Evolutionary conservation across 2,888 invertebrate genomes (phyloP), one percentile per base, ranked within the genome.

Genomic region (Tillus elongatus): DNA sequence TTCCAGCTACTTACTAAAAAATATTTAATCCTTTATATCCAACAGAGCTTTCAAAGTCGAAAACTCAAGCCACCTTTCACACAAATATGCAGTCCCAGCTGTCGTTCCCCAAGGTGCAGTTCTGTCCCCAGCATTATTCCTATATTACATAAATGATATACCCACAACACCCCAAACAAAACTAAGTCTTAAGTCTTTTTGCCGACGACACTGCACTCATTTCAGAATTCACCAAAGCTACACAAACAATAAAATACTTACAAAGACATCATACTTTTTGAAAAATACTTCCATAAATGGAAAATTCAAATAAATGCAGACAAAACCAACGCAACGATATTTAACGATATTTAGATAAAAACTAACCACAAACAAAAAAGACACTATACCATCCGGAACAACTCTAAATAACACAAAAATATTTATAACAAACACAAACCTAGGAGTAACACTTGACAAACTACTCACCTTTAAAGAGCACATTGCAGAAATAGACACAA

Each of bases 61-160:
- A 33, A 10, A 38, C 3, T 24, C 15, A 3, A 24, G 12, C 24
- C 8, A 9, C 4, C 1, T 16, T 8, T 38, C 40, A n/a, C 4
- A n/a, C 3, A 10, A 29, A 19, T 33, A 37, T 13, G 10, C 24
- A 29, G 24, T 38, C 3, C 24, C 12, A 24, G 33, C 40, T 2
- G 40, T 37, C 2, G 40, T 40, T 3, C 40, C 40, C 2, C 37
- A 40, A 16, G 37, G 33, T 3, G 30, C 36, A 15, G 16, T 36
- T 4, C 33, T 4, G 9, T 6, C 10, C 6, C 10, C 12, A 6
- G 14, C 13, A 2, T 35, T 29, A 9, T 32, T 15, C 10, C 4
- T 11, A 11, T 10, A 9, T 14, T 32, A 14, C 15, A 32, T 32
- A 14, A 32, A 32, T 10, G 32, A 32, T 14, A 14, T 15, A 4